These are phyloP conservation scores for Thereva unica DNA, from an alignment of 2,888 invertebrate species.

Conservation along the genomic window DNA sequence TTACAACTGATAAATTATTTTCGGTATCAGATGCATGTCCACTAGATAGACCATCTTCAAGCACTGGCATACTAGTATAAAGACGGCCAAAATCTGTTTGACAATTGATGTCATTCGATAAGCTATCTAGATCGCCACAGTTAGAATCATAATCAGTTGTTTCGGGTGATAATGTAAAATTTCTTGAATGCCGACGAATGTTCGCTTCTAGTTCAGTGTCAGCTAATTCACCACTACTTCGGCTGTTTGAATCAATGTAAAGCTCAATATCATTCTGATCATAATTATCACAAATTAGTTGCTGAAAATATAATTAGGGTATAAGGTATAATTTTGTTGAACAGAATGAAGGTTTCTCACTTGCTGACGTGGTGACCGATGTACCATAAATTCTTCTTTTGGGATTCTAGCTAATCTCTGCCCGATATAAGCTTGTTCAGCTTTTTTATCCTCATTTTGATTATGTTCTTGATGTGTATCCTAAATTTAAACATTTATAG, in stretches of 20 bases:
- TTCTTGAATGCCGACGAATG: conserved; percentile 66
- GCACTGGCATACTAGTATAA: conserved; percentile 83
- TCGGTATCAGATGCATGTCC: conserved; percentile 93
- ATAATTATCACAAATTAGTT: conserved; percentile 48
- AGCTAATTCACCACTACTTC: conserved; percentile 55
- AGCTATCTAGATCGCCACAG: conserved; percentile 81
- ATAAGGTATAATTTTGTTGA: conserved; percentile 35
- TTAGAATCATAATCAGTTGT: conserved; percentile 92
- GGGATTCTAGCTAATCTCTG: conserved; percentile 57
- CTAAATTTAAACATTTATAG: conserved; percentile 42
- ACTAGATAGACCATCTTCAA: conserved; percentile 92
- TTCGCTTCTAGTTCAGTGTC: conserved; percentile 49
- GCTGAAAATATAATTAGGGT: conserved; percentile 12
- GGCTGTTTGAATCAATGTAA: conserved; percentile 58
- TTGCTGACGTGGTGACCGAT: conserved; percentile 53
- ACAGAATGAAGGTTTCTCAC: conserved; percentile 43
- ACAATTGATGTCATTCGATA: conserved; percentile 57
- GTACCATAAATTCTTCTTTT: conserved; percentile 56
- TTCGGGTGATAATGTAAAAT: conserved; percentile 90
- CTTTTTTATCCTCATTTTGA: conserved; percentile 49
- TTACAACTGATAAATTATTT: conserved; percentile 64
- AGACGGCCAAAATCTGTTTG: conserved; percentile 65
- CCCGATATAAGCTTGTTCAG: conserved; percentile 56
- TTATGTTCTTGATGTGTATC: conserved; percentile 50
- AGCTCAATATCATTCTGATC: conserved; percentile 57